Evolutionary conservation across 2,797 vertebrate genomes (phyloP), one percentile per base, ranked within the genome.

Genomic region (Myiotriccus ornatus): DNA sequence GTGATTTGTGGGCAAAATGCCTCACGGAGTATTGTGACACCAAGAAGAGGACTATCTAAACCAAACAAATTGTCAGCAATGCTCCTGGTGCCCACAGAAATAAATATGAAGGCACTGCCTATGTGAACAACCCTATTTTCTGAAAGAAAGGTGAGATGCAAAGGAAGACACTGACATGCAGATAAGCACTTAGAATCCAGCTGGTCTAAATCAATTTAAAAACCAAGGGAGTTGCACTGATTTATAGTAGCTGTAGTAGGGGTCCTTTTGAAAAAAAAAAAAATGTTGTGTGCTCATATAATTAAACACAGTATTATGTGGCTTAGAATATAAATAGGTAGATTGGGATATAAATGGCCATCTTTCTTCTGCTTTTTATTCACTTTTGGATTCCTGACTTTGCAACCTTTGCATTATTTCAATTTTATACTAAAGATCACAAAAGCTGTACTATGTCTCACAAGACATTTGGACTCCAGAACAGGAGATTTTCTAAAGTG

Each of bases 131-230:
- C 57, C 53, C 30, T 50, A 14, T 44, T 93, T 81, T 93, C 70
- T 73, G 53, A 32, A 87, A 76, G 52, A 64, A 89, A 83, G 74
- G 63, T 24, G 14, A 93, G 84, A 60, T 59, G 62, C 80, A 88
- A 93, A 79, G 49, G 60, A 80, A 89, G 93, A 93, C 83, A 28
- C 0, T 94, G 95, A 93, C 63, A 7, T 62, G 62, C 10, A 93
- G 90, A 91, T 65, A 90, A 93, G 67, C 74, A 69, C 71, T 95
- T 89, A 52, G 70, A 94, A 73, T 60, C 82, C 95, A 95, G 89
- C 75, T 93, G 91, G 76, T 89, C 73, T 91, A 83, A 95, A 91
- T 95, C 88, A 94, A 65, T 62, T 84, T 94, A 76, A 79, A 90
- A 94, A 70, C 73, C 74, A 89, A 55, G 77, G 85, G 74, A 87